These are phyloP conservation scores for Teleiodes luculella DNA, from an alignment of 2,888 invertebrate species.

Conservation along the genomic window DNA sequence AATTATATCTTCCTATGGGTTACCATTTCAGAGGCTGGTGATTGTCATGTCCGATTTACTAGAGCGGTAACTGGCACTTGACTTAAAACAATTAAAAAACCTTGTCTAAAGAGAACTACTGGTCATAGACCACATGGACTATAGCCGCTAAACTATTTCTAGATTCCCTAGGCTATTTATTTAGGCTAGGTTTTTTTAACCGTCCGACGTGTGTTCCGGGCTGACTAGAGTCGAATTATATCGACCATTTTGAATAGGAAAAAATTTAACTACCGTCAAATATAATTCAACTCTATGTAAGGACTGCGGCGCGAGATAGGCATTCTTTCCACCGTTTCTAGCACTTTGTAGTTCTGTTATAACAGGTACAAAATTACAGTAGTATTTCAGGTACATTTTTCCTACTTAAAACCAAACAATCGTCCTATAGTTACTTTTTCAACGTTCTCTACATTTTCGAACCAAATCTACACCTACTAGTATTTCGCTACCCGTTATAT, in stretches of 20 bases:
- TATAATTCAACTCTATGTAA: conserved; percentile 27
- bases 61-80: conserved; percentile 17
- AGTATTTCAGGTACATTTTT: conserved; percentile 9
- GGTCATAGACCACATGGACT: conserved; percentile 12
- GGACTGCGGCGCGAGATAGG: conserved; percentile 29
- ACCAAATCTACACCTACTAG: not conserved
- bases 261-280: conserved; percentile 9
- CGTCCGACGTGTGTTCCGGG: conserved; percentile 37
- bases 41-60: conserved; percentile 32
- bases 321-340: not conserved
- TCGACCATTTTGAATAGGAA: not conserved
- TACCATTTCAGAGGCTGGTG: conserved; percentile 29
- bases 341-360: not conserved
- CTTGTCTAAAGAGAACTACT: conserved; percentile 20
- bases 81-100: conserved; percentile 18
- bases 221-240: conserved; percentile 21
- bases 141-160: conserved; percentile 10
- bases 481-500: not conserved
- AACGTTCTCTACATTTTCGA: not conserved
- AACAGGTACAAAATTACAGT: conserved; percentile 6
- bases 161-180: conserved; percentile 15
- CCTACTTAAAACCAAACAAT: conserved; percentile 1
- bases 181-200: conserved; percentile 24
- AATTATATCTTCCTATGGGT: conserved; percentile 29
- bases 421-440: not conserved